Conservation (phyloP, 2,888 invertebrate species). For the Clanis bilineata region DNA sequence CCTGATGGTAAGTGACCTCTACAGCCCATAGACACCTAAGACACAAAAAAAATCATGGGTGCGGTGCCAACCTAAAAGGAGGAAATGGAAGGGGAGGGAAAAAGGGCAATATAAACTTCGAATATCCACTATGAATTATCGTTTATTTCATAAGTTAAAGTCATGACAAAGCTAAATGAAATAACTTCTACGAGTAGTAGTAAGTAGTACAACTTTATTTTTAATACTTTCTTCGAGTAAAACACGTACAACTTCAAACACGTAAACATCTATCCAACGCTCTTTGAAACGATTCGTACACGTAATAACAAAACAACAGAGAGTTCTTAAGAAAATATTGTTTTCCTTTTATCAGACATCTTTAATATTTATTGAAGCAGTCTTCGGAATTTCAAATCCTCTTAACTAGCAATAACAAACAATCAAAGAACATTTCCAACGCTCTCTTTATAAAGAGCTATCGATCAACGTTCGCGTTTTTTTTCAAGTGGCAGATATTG, state of each 20-base stretch:
- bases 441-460: slow-evolving; percentile 39
- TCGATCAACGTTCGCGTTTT: slow-evolving; percentile 55
- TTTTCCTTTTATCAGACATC: not conserved
- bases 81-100: too few species aligned
- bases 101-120: too few species aligned
- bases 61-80: too few species aligned
- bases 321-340: not conserved
- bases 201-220: too few species aligned
- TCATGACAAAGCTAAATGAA: too few species aligned
- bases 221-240: too few species aligned
- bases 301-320: not conserved
- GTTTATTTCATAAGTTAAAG: too few species aligned
- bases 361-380: slow-evolving; percentile 11
- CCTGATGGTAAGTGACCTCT: too few species aligned
- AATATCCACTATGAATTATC: too few species aligned
- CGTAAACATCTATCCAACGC: not conserved
- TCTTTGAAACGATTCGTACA: not conserved
- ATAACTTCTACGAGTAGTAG: too few species aligned
- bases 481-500: slow-evolving; percentile 53
- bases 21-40: too few species aligned
- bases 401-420: slow-evolving; percentile 9
- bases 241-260: not conserved
- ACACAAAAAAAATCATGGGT: too few species aligned
- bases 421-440: slow-evolving; percentile 47
- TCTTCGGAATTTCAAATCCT: slow-evolving; percentile 8